Conservation (phyloP, 2,113 vertebrate species). For the Echinops telfairi region DNA sequence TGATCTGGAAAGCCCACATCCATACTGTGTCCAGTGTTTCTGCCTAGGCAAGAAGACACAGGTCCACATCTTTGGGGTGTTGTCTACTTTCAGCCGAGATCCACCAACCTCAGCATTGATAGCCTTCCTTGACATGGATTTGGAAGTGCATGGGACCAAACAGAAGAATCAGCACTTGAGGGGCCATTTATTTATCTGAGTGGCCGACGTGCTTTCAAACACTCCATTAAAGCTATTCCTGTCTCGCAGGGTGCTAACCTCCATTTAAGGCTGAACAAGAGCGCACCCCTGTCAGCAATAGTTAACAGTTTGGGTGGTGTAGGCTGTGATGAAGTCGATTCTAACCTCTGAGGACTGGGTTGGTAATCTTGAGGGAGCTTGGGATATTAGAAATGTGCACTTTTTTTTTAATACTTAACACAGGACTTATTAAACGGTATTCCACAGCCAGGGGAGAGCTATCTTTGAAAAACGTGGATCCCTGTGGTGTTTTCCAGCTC, state of each 20-base stretch:
- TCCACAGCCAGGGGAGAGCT: conserved; percentile 20
- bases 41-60: too few species aligned
- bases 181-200: conserved; percentile 61
- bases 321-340: conserved; percentile 55
- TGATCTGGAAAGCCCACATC: too few species aligned
- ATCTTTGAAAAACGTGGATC: conserved; percentile 51
- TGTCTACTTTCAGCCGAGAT: too few species aligned
- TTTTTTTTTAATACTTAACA: conserved; percentile 55
- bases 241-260: conserved; percentile 72
- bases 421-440: conserved; percentile 60
- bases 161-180: conserved; percentile 36
- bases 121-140: background rate
- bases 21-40: too few species aligned
- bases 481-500: conserved; percentile 70
- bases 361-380: conserved; percentile 23
- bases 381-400: conserved; percentile 47
- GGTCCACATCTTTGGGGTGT: too few species aligned
- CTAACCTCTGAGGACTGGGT: conserved; percentile 59
- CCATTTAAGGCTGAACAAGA: conserved; percentile 62
- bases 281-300: conserved; percentile 63
- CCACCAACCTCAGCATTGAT: too few species aligned
- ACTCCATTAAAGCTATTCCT: conserved; percentile 71
- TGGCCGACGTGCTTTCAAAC: conserved; percentile 61
- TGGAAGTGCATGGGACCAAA: background rate
- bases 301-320: conserved; percentile 59